Percentiles rank a stretch among this genome's conserved stretches.
Evolutionary conservation across 2,113 vertebrate species (phyloP).

Genomic region (Haemorhous mexicanus): DNA sequence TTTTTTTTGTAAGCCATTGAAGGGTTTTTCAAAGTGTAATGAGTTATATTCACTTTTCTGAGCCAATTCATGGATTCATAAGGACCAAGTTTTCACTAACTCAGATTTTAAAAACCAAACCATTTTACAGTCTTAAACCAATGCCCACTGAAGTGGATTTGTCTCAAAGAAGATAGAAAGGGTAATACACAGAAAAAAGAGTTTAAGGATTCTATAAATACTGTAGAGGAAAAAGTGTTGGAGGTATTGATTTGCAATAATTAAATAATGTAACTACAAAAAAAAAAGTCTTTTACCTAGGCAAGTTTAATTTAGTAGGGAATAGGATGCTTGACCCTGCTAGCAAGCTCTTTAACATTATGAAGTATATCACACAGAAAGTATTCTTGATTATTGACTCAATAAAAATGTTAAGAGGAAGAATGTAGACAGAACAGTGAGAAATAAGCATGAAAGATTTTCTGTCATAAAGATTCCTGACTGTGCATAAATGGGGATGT

Average conservation of each 20-base stretch:
- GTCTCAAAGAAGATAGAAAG: neutral
- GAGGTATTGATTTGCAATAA: neutral
- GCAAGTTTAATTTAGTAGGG: neutral
- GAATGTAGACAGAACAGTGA: constrained; percentile 3
- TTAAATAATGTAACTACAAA: neutral
- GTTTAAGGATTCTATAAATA: neutral
- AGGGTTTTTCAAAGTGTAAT: neutral
- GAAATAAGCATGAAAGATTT: constrained; percentile 21
- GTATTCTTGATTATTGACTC: neutral
- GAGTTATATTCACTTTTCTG: neutral
- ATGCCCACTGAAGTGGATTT: neutral
- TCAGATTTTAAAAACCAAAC: neutral
- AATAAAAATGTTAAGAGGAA: neutral
- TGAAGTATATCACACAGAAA: neutral
- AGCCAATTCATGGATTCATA: neutral
- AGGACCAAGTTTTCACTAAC: neutral
- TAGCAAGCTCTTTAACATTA: neutral
- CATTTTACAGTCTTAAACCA: neutral
- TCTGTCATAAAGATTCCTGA: neutral
- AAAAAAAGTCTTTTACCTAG: neutral
- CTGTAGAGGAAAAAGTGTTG: neutral
- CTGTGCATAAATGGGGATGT: neutral
- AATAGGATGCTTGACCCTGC: neutral
- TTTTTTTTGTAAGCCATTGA: neutral
- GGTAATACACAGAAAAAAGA: neutral